A percentile compares a stretch with the other conserved stretches of the same genome.
phyloP scores from a whole-genome alignment of 2,797 vertebrate genomes.

The Microctenopoma steveboyesi region DNA sequence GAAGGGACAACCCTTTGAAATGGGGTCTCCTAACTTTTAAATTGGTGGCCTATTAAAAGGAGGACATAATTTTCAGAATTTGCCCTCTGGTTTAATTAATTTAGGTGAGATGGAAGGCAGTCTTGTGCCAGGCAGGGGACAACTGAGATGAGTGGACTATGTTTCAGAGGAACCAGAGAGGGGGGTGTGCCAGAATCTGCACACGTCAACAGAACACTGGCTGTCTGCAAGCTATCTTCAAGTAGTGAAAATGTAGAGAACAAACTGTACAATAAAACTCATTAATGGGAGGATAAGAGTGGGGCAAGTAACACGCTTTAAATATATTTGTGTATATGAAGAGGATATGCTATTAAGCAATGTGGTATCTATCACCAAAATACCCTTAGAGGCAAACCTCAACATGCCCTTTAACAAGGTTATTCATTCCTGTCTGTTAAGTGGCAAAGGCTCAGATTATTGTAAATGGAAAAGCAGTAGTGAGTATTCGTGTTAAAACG shows the following conservation, averaged over 20 bases:
- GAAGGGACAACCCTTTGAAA: constrained; percentile 51
- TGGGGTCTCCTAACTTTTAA: constrained; percentile 56
- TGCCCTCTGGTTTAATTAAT: constrained; percentile 53
- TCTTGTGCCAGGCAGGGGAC: constrained; percentile 16
- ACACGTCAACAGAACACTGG: constrained; percentile 34
- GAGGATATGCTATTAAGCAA: constrained; percentile 43
- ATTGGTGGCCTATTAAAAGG: constrained; percentile 56
- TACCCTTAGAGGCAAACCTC: too few species aligned
- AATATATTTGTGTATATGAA: constrained; percentile 18
- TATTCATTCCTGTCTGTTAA: constrained; percentile 8
- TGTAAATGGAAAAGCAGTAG: constrained; percentile 36
- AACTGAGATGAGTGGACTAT: constrained; percentile 35
- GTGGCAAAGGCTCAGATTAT: constrained; percentile 9
- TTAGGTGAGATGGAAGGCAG: constrained; percentile 28
- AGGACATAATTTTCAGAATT: constrained; percentile 21
- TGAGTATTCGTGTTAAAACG: constrained; percentile 12
- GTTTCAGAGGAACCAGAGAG: constrained; percentile 42
- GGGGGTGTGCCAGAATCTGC: constrained; percentile 11
- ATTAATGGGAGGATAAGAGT: constrained; percentile 34
- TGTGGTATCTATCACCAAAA: too few species aligned
- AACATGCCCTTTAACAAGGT: neutral
- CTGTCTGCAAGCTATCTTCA: constrained; percentile 33
- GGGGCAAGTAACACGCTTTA: constrained; percentile 15
- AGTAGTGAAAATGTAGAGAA: constrained; percentile 5
- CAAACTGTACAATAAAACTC: constrained; percentile 24